Evolutionary conservation across 2,888 invertebrate genomes (phyloP), one percentile per base, ranked within the genome.

Genomic region (Petrophora chlorosata): DNA sequence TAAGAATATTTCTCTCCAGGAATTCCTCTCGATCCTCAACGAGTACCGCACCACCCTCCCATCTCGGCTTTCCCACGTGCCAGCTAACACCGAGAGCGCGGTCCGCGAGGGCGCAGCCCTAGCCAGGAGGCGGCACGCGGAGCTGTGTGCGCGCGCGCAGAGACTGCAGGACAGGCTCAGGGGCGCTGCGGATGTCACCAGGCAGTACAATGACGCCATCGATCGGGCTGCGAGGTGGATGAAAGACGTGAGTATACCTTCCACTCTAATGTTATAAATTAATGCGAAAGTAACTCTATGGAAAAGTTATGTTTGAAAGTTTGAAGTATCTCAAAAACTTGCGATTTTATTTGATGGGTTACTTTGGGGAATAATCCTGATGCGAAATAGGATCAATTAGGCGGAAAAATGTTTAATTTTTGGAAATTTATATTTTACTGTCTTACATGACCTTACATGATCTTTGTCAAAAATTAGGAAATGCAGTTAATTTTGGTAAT

Each of bases 1-100:
- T n/a, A n/a, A n/a, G n/a, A n/a, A n/a, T n/a, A n/a, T 29, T 22
- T 26, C 2, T 35, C 5, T 3, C 0, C 71, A 94, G 93, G 97
- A 97, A 65, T 97, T 96, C 85, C 90, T 97, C 4, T 92, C 93
- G 10, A 91, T 94, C 25, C 91, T 98, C 22, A 98, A 98, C 86
- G 96, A 97, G 59, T 97, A 96, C 91, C 94, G 97, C 58, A 96
- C 96, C 0, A 92, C 94, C 10, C 82, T 97, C 12, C 97, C 97
- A 1, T 94, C 96, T 16, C 94, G 97, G 0, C 85, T 97, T 51
- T 93, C 96, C 0, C 96, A 96, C 80, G 92, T 97, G 41, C 92
- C 94, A 62, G 93, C 94, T 0, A 76, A 93, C 0, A 86, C 92
- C 0, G 94, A 94, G 28, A 93, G 94, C 63, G 94, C 94, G 1